Percentiles rank a stretch among this genome's conserved stretches.
Conservation (phyloP, 2,888 invertebrate species). For the Vanessa cardui region DNA sequence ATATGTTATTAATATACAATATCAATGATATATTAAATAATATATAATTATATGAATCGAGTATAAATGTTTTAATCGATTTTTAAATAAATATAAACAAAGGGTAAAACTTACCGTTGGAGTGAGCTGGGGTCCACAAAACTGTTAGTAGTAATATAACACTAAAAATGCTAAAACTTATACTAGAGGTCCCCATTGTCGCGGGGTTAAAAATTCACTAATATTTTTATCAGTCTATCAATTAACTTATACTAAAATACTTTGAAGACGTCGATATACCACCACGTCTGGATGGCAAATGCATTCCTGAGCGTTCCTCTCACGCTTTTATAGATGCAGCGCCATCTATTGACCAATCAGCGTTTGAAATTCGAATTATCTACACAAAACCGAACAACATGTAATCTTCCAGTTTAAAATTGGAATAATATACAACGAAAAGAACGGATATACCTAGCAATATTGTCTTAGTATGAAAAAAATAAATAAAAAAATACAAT, state of each 20-base stretch:
- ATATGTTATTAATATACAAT: too few species aligned
- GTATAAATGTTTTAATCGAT: too few species aligned
- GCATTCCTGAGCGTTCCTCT: slow-evolving; percentile 47
- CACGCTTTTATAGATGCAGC: slow-evolving; percentile 63
- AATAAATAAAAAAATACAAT: too few species aligned
- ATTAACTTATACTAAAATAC: slow-evolving; percentile 63
- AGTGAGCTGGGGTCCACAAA: slow-evolving; percentile 70
- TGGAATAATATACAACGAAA: neutral
- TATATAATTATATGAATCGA: too few species aligned
- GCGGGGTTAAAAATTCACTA: slow-evolving; percentile 49
- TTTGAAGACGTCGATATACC: slow-evolving; percentile 53
- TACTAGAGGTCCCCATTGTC: slow-evolving; percentile 71
- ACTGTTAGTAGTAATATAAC: slow-evolving; percentile 70
- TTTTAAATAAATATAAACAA: too few species aligned
- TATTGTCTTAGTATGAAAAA: too few species aligned
- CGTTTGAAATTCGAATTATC: slow-evolving; percentile 42
- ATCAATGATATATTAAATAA: too few species aligned
- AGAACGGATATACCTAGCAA: neutral
- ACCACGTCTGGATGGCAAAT: slow-evolving; percentile 68
- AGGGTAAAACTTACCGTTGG: slow-evolving; percentile 61
- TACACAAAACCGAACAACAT: neutral
- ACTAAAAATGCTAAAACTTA: slow-evolving; percentile 66
- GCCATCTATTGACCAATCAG: slow-evolving; percentile 40
- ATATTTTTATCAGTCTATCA: slow-evolving; percentile 62
- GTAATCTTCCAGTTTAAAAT: neutral